phyloP scores from a whole-genome alignment of 2,113 vertebrate genomes.

The Cyanoderma ruficeps region DNA sequence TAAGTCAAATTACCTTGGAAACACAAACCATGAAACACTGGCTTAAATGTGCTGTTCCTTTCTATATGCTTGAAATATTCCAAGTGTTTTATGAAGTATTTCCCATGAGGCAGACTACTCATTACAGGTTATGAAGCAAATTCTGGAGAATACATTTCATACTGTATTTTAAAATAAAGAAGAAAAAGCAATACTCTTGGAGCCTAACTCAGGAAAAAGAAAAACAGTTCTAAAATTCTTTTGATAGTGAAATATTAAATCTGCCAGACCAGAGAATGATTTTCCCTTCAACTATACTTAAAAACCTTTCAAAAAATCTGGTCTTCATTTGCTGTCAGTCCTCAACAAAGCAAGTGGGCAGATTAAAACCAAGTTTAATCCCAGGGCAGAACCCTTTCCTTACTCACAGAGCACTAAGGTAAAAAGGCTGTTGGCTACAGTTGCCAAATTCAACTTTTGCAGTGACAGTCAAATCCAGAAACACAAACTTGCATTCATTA shows the following conservation, averaged over 20 bases:
- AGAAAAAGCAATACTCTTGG: background rate
- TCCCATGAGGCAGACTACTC: background rate
- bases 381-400: background rate
- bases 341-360: background rate
- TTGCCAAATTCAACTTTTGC: background rate
- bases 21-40: background rate
- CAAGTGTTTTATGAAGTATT: background rate
- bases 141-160: background rate
- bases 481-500: background rate
- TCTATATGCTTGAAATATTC: background rate
- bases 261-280: background rate
- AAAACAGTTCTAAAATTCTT: background rate
- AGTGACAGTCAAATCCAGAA: background rate
- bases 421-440: background rate
- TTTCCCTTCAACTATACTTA: background rate
- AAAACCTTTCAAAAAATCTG: background rate
- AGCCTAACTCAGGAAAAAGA: background rate
- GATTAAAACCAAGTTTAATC: background rate
- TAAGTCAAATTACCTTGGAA: constrained; percentile 24
- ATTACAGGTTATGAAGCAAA: background rate
- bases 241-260: background rate
- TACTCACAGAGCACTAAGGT: background rate
- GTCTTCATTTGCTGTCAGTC: background rate
- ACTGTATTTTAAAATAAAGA: background rate
- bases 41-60: background rate